Base-by-base conservation (phyloP, 2,113 vertebrate species). In the Ptychochromis oligacanthus region DNA sequence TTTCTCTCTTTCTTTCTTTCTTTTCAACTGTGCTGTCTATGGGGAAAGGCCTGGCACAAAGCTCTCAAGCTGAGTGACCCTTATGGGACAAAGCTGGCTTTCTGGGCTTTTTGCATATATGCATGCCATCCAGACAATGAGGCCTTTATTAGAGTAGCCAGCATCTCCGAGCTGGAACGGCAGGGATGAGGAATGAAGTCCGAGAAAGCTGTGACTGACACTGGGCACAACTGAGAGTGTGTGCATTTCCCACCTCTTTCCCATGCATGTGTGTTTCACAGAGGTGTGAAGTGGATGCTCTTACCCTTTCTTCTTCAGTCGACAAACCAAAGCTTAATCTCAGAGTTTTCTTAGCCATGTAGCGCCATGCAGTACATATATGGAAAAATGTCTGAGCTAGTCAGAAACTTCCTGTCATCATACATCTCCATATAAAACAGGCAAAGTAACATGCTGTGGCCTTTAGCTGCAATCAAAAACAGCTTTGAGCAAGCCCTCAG, bases 11-110 rank as follows among this genome's bases (percentile, higher is more conserved):
- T 57, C 14, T 58, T 78, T 46, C n/a, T 75, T 85, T 74, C 15
- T 80, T 65, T 80, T 34, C 56, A 14, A 34, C 54, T 72, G 67
- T 61, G 78, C 79, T 75, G 38, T 87, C 90, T 81, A 43, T 79
- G 87, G 92, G 91, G 88, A 91, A 91, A 91, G 87, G 88, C 83
- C 22, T 81, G 79, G 79, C 92, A 94, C 94, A 94, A 95, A 94
- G 91, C 91, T 90, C 87, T 85, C 92, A 93, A 77, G 72, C 91
- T 93, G 90, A 89, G 92, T 89, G 88, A 92, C 91, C 91, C 94
- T 94, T 92, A 93, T 87, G 85, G 93, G 90, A 96, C 95, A 95
- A 96, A 96, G 95, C 94, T 94, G 91, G 92, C 92, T 94, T 95
- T 95, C 95, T 94, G 93, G 90, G 90, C 90, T 90, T 93, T 92